Evolutionary conservation across 2,888 invertebrate species (phyloP).

Genomic region (Ecliptopera silaceata): DNA sequence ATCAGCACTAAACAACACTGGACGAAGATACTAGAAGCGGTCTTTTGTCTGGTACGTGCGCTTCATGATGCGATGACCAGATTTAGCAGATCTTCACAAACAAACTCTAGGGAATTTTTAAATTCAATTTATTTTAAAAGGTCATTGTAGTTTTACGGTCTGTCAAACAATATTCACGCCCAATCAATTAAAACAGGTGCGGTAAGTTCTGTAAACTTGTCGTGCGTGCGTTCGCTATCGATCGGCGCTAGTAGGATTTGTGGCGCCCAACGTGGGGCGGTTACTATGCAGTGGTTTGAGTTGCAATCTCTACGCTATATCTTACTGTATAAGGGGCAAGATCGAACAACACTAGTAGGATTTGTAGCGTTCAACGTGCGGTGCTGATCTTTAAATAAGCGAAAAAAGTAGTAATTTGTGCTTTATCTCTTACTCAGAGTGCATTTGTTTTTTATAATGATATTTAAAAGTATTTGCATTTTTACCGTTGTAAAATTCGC

Average conservation of each 20-base stretch:
- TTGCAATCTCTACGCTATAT: too few relatives aligned
- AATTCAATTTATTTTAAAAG: too few relatives aligned
- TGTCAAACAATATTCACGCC: background rate
- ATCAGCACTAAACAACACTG: too few relatives aligned
- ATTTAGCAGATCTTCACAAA: too few relatives aligned
- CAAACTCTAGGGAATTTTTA: too few relatives aligned
- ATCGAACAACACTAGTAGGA: slow-evolving; percentile 33
- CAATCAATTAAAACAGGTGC: slow-evolving; percentile 27
- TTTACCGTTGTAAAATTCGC: too few relatives aligned
- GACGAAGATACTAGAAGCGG: too few relatives aligned
- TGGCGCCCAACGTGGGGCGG: slow-evolving; percentile 40
- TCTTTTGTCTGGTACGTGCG: too few relatives aligned
- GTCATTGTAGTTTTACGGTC: background rate
- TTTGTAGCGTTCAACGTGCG: slow-evolving; percentile 40
- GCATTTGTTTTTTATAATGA: background rate
- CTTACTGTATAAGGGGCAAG: background rate
- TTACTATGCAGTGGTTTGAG: slow-evolving; percentile 22
- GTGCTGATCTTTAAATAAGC: slow-evolving; percentile 25
- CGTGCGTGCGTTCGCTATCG: slow-evolving; percentile 34
- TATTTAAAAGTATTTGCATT: too few relatives aligned
- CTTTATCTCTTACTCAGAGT: slow-evolving; percentile 1
- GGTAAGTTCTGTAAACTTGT: slow-evolving; percentile 19
- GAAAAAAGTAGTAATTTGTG: slow-evolving; percentile 5
- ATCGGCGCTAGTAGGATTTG: slow-evolving; percentile 31
- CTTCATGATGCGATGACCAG: too few relatives aligned